Evolutionary conservation across 1,140 invertebrate genomes (phyloP), one percentile per base, ranked within the genome.

Genomic region (Semibalanus balanoides): DNA sequence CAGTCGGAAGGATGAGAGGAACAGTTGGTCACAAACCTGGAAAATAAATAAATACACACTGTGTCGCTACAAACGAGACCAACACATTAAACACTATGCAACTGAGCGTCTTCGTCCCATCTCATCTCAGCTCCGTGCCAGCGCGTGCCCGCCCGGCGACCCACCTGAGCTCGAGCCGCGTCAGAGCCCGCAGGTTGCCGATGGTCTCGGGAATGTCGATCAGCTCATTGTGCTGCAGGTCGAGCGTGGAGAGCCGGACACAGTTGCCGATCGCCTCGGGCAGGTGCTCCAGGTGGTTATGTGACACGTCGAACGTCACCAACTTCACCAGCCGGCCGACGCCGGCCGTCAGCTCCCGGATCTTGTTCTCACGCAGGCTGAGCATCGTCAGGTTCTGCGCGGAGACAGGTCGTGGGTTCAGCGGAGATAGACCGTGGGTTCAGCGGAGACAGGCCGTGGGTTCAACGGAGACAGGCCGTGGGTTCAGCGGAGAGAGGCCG

Each of bases 151-250:
- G 11, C 22, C 51, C 22, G 14, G 9, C 51, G 7, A 64, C 51
- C 11, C 81, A 89, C 83, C 93, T 88, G 77, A 97, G 86, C 5
- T 96, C 97, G 76, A 99, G 85, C 79, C 97, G 88, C 30, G 91
- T 94, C 40, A 99, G 86, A 51, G 88, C 88, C 74, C 89, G 89
- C 0, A 99, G 86, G 83, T 97, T 93, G 17, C 98, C 98, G 83
- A 99, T 97, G 30, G 92, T 91, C 73, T 97, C 93, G 30, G 98
- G 97, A 82, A 99, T 93, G 85, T 97, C 94, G 30, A 96, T 81
- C 28, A 99, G 86, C 82, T 99, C 97, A 87, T 99, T 99, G 85
- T 99, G 97, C 84, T 99, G 97, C 69, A 99, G 87, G 86, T 99
- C 97, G 73, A 99, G 85, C 22, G 96, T 96, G 40, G 92, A 95